Percentiles rank a stretch among this genome's conserved stretches.
Conservation (phyloP, 2,113 vertebrate species). For the Clupea harengus region DNA sequence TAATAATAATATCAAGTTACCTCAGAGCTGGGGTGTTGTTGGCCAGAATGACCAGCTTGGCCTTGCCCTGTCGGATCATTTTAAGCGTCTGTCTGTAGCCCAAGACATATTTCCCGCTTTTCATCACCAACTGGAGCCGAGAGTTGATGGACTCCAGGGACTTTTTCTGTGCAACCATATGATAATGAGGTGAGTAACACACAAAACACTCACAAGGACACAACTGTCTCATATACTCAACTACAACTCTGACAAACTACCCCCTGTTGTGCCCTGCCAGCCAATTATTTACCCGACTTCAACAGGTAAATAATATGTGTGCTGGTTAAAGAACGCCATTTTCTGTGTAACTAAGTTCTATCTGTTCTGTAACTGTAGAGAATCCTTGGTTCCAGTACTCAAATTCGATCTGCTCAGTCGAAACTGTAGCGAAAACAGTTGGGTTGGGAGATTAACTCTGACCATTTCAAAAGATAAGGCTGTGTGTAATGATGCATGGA, state of each 20-base stretch:
- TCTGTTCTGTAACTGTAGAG: too few species aligned
- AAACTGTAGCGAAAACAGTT: too few species aligned
- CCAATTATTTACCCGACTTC: too few species aligned
- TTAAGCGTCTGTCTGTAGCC: constrained; percentile 86
- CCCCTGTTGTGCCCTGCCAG: not conserved
- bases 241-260: not conserved
- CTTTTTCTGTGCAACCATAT: constrained; percentile 83
- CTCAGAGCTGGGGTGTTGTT: constrained; percentile 98
- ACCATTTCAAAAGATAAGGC: too few species aligned
- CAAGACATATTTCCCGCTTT: constrained; percentile 97
- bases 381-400: too few species aligned
- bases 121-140: constrained; percentile 97
- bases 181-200: constrained; percentile 15
- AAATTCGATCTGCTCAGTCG: too few species aligned
- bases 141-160: constrained; percentile 99
- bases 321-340: too few species aligned
- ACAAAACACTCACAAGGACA: not conserved
- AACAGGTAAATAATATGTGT: too few species aligned
- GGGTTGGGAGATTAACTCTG: too few species aligned
- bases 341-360: too few species aligned
- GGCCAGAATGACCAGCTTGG: constrained; percentile 79
- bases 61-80: constrained; percentile 83
- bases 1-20: constrained; percentile 56
- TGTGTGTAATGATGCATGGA: not conserved
- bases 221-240: not conserved